A percentile compares a stretch with the other conserved stretches of the same genome.
phyloP scores from a whole-genome alignment of 1,140 invertebrate genomes.

The Cydia splendana region DNA sequence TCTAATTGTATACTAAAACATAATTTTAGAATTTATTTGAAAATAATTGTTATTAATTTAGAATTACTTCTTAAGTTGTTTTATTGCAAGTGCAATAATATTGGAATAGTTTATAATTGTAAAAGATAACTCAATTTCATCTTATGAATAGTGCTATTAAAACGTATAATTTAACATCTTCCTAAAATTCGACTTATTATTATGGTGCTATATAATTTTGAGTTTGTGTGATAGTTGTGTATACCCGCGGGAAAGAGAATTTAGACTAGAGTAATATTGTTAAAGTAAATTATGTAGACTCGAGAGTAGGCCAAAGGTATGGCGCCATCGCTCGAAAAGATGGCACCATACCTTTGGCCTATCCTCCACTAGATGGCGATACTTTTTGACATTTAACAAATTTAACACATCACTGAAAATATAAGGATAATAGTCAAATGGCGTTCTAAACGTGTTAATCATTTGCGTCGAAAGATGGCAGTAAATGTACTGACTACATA shows the following conservation, averaged over 20 bases:
- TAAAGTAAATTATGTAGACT: too few relatives aligned
- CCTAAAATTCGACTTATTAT: constrained; percentile 7
- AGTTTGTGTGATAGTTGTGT: neutral
- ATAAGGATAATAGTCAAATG: too few relatives aligned
- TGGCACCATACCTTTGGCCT: too few relatives aligned
- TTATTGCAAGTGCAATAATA: constrained; percentile 22
- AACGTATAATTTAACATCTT: constrained; percentile 5
- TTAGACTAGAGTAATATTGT: too few relatives aligned
- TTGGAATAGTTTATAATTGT: neutral
- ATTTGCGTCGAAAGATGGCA: too few relatives aligned
- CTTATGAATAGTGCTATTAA: constrained; percentile 20
- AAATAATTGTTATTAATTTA: constrained; percentile 12
- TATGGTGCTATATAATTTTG: constrained; percentile 24
- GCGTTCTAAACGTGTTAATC: too few relatives aligned
- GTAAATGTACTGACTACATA: too few relatives aligned
- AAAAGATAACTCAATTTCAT: neutral
- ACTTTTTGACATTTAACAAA: too few relatives aligned
- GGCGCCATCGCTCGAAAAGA: too few relatives aligned
- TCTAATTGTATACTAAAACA: neutral
- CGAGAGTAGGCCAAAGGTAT: too few relatives aligned
- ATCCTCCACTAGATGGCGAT: too few relatives aligned
- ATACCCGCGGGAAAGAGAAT: neutral
- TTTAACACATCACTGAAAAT: too few relatives aligned
- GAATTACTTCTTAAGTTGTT: neutral
- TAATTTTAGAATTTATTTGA: neutral